phyloP scores from a whole-genome alignment of 2,113 vertebrate genomes.

The Pluvianellus socialis region DNA sequence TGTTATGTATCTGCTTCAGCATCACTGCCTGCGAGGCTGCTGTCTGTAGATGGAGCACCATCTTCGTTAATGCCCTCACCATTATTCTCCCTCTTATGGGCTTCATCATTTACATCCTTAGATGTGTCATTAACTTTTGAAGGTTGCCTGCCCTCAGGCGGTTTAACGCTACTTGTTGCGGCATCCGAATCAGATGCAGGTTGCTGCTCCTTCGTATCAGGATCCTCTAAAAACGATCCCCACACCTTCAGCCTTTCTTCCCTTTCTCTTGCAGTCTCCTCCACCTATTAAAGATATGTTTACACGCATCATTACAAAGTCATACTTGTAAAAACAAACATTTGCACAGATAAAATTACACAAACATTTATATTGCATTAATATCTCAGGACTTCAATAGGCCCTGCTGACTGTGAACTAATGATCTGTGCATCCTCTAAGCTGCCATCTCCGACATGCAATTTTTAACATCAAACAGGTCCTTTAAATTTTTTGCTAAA shows the following conservation, averaged over 20 bases:
- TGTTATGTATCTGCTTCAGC: conserved; percentile 75
- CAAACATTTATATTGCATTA: background rate
- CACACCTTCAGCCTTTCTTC: conserved; percentile 93
- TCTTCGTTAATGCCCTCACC: conserved; percentile 59
- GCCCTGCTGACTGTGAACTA: background rate
- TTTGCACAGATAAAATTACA: background rate
- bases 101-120: conserved; percentile 16
- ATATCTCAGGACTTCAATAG: background rate
- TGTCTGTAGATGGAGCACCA: conserved; percentile 83
- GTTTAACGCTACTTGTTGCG: conserved; percentile 35
- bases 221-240: conserved; percentile 81
- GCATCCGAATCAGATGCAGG: background rate
- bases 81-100: conserved; percentile 38
- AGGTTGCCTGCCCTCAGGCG: conserved; percentile 29
- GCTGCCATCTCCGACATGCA: background rate
- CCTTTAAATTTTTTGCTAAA: background rate
- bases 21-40: conserved; percentile 89
- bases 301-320: background rate
- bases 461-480: background rate
- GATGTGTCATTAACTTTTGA: conserved; percentile 25
- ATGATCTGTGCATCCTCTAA: background rate
- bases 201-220: conserved; percentile 45
- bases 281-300: conserved; percentile 77
- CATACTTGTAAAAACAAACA: background rate
- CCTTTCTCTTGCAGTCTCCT: conserved; percentile 92